A percentile compares a stretch with the other conserved stretches of the same genome.
Evolutionary conservation across 2,113 vertebrate species (phyloP).

Genomic region (Aegithalos caudatus): DNA sequence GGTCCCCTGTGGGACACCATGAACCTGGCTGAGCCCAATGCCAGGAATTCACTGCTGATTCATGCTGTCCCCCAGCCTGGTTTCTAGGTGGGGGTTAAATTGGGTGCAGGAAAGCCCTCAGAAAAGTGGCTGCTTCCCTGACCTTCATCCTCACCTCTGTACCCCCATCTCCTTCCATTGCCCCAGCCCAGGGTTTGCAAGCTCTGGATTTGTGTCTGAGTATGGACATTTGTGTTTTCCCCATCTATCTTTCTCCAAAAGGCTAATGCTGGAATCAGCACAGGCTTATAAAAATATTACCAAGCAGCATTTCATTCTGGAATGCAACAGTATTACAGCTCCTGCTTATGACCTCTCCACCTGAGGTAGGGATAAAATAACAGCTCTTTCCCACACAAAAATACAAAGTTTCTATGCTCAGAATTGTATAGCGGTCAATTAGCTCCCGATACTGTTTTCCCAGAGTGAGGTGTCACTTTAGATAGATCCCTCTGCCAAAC

Average conservation of each 20-base stretch:
- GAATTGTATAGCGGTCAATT: not conserved
- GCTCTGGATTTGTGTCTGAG: not conserved
- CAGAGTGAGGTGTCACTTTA: not conserved
- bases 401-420: not conserved
- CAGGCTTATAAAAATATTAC: not conserved
- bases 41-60: not conserved
- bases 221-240: not conserved
- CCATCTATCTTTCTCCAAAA: not conserved
- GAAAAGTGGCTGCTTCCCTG: not conserved
- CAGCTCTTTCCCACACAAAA: not conserved
- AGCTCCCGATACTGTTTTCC: not conserved
- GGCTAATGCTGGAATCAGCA: not conserved
- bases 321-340: not conserved
- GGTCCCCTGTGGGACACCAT: too few relatives aligned
- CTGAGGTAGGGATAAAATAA: not conserved
- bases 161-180: not conserved
- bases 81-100: not conserved
- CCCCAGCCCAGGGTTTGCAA: not conserved
- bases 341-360: not conserved
- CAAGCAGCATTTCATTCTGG: not conserved
- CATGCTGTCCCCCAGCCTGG: rapidly evolving
- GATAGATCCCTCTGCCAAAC: not conserved
- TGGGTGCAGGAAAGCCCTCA: not conserved
- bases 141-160: not conserved
- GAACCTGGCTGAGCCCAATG: too few relatives aligned